A percentile compares a stretch with the other conserved stretches of the same genome.
phyloP scores from a whole-genome alignment of 1,140 invertebrate species.

The Euura saliciscinereae region DNA sequence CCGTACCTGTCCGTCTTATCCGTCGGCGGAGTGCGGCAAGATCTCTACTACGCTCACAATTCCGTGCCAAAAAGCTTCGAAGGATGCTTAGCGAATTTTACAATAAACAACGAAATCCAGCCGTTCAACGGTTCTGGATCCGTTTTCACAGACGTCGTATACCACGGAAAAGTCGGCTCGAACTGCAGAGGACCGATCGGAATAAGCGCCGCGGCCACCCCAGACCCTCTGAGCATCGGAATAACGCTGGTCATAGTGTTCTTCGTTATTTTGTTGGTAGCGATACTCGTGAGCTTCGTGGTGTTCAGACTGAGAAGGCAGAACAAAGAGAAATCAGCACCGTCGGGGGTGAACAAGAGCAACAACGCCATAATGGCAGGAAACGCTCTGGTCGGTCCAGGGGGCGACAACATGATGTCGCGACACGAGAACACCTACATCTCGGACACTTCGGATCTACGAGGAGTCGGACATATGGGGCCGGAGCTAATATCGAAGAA shows the following conservation, averaged over 20 bases:
- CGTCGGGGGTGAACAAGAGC: conserved; percentile 48
- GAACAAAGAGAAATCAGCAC: conserved; percentile 76
- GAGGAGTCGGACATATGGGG: conserved; percentile 73
- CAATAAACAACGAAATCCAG: conserved; percentile 86
- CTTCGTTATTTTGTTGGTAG: conserved; percentile 87
- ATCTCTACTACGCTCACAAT: conserved; percentile 61
- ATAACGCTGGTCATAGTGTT: conserved; percentile 93
- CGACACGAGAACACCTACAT: conserved; percentile 58
- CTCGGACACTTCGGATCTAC: conserved; percentile 50
- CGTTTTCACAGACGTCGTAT: conserved; percentile 73
- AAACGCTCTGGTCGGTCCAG: conserved; percentile 41
- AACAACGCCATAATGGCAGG: conserved; percentile 52
- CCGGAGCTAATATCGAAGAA: conserved; percentile 84
- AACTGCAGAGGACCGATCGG: conserved; percentile 76
- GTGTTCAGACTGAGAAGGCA: conserved; percentile 86
- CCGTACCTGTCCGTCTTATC: conserved; percentile 83
- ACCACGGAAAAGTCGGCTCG: conserved; percentile 70
- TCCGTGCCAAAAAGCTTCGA: conserved; percentile 69
- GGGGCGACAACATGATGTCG: conserved; percentile 48
- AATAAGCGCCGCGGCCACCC: conserved; percentile 74
- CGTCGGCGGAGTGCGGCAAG: conserved; percentile 72
- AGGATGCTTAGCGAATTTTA: conserved; percentile 90
- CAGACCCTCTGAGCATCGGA: conserved; percentile 88
- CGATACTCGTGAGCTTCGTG: conserved; percentile 87
- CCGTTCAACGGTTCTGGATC: conserved; percentile 86